A percentile compares a stretch with the other conserved stretches of the same genome.
Evolutionary conservation across 2,888 invertebrate species (phyloP).

Genomic region (Oscheius sp.): DNA sequence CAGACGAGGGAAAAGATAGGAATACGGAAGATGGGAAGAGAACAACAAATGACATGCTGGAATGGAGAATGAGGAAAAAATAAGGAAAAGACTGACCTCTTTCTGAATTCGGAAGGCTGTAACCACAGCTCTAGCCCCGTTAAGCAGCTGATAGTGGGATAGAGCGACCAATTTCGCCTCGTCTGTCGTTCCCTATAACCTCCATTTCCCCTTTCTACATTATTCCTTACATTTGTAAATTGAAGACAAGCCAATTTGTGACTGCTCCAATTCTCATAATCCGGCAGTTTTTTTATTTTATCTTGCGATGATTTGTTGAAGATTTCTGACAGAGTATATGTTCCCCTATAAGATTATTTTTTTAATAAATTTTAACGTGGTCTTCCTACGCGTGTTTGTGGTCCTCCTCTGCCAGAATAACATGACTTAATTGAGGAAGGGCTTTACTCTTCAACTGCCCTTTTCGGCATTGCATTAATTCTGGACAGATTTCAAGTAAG

Average conservation of each 20-base stretch:
- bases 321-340: constrained; percentile 65
- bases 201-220: not conserved
- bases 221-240: constrained; percentile 57
- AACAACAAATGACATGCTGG: constrained; percentile 63
- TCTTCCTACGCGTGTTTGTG: constrained; percentile 62
- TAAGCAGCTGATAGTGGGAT: constrained; percentile 68
- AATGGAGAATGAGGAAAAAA: not conserved
- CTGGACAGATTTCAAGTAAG: constrained; percentile 58
- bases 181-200: constrained; percentile 59
- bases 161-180: constrained; percentile 63
- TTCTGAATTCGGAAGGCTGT: constrained; percentile 52
- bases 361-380: not conserved
- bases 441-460: constrained; percentile 62
- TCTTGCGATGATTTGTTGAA: constrained; percentile 58
- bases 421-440: constrained; percentile 71
- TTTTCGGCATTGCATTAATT: constrained; percentile 50
- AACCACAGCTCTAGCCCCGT: constrained; percentile 62
- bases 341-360: constrained; percentile 63
- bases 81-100: constrained; percentile 10
- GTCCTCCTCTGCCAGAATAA: constrained; percentile 71
- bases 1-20: constrained; percentile 64
- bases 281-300: constrained; percentile 58
- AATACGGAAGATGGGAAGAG: constrained; percentile 67
- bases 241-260: constrained; percentile 65
- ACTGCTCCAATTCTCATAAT: constrained; percentile 60